Evolutionary conservation across 2,797 vertebrate genomes (phyloP), one percentile per base, ranked within the genome.

Genomic region (Eulemur mongoz): DNA sequence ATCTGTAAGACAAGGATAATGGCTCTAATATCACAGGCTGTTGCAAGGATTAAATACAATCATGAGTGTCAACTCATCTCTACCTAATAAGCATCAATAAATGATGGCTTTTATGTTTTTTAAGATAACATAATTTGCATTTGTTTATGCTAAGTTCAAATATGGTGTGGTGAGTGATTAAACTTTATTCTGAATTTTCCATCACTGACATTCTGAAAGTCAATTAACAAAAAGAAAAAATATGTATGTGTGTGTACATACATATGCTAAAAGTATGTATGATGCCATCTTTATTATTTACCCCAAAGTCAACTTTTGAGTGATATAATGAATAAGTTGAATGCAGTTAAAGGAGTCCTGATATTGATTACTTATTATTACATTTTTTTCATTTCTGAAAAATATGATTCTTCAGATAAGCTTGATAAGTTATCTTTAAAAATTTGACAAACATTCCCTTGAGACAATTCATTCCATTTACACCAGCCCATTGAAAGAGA

Each of bases 21-120:
- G 40, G n/a, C 82, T 92, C 27, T 45, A 25, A 45, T 83, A 94
- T 94, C 69, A 91, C 57, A 95, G 72, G 35, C 35, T 75, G 48
- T 88, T 84, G 69, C 22, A 63, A 90, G 65, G 78, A 96, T 97
- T 96, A 93, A 92, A 79, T 92, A 95, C 25, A 89, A 40, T 91
- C 95, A 81, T 72, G 22, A 78, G 15, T 96, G 88, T 92, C 81
- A 94, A 87, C 67, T 84, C 40, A 52, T 92, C 84, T 96, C 67
- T 38, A 95, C 3, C 45, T 59, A 73, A 48, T 89, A 89, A 45
- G 32, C 95, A 80, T 84, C 84, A 85, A 86, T 92, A 95, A 96
- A 72, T 79, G 67, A 23, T 88, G 50, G 20, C 17, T 90, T 92
- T 88, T 87, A 90, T 92, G 72, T 32, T 73, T 90, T 79, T 30